Evolutionary conservation across 2,113 vertebrate genomes (phyloP).

Genomic region (Myotis lucifugus): DNA sequence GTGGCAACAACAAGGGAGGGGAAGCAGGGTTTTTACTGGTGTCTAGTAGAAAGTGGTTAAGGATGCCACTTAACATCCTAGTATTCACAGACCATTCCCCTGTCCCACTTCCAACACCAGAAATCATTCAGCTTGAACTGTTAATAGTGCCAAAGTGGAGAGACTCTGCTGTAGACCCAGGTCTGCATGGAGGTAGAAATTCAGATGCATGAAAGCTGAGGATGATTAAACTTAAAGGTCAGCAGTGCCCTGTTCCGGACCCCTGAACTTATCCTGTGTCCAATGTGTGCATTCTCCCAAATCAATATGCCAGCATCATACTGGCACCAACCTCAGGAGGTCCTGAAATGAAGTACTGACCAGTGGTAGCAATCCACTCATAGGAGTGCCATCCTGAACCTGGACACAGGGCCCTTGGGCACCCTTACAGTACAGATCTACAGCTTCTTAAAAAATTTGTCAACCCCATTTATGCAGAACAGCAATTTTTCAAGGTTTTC

Average conservation of each 20-base stretch:
- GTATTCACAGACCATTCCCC: neutral
- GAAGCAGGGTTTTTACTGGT: neutral
- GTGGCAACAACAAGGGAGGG: neutral
- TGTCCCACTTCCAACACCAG: neutral
- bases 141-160: no score
- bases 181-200: neutral
- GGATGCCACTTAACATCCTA: neutral
- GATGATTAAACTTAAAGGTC: neutral
- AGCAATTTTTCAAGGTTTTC: neutral
- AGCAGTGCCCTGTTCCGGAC: neutral
- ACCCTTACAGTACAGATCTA: neutral
- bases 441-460: neutral
- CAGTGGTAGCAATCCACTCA: neutral
- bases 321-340: neutral
- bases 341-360: neutral
- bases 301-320: neutral
- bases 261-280: neutral
- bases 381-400: neutral
- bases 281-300: neutral
- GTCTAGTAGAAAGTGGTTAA: neutral
- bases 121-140: neutral
- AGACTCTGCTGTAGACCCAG: neutral
- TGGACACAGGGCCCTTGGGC: neutral
- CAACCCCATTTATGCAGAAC: neutral
- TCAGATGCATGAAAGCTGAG: neutral